Evolutionary conservation across 2,797 vertebrate genomes (phyloP).

Genomic region (Parambassis ranga): DNA sequence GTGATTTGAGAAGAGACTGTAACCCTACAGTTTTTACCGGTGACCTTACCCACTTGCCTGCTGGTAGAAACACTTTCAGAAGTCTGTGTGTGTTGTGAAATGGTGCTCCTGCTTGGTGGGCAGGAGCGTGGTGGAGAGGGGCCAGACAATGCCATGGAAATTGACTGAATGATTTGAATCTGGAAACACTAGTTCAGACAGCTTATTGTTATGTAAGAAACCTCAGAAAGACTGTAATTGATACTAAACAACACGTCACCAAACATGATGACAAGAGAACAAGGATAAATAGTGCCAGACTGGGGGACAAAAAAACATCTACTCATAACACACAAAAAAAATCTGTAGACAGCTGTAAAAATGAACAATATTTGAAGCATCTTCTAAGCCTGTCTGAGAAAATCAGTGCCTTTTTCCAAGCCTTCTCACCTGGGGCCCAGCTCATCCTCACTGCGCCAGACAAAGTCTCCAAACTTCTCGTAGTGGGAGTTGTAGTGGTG

Average conservation of each 20-base stretch:
- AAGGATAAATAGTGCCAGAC: constrained; percentile 6
- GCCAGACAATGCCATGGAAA: constrained; percentile 36
- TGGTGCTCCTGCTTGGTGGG: constrained; percentile 6
- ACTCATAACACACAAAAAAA: not conserved
- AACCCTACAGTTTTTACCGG: constrained; percentile 49
- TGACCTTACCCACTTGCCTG: constrained; percentile 53
- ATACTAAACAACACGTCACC: constrained; percentile 34
- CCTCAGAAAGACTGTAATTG: constrained; percentile 35
- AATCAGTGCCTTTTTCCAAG: not conserved
- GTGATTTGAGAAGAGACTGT: constrained; percentile 51
- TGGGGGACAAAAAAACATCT: not conserved
- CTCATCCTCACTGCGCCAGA: constrained; percentile 97
- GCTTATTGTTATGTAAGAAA: constrained; percentile 50
- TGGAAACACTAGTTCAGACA: constrained; percentile 20
- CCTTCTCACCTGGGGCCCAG: constrained; percentile 91
- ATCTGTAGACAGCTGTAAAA: not conserved
- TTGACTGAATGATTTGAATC: constrained; percentile 27
- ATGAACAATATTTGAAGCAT: not conserved
- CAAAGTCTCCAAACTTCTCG: constrained; percentile 98
- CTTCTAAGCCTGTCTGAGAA: not conserved
- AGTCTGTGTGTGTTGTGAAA: constrained; percentile 25
- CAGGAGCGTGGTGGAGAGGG: not conserved
- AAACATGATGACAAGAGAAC: constrained; percentile 11
- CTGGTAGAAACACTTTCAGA: constrained; percentile 27
- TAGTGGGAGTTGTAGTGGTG: constrained; percentile 99